Evolutionary conservation across 2,113 vertebrate species (phyloP).

Genomic region (Fulmarus glacialis): DNA sequence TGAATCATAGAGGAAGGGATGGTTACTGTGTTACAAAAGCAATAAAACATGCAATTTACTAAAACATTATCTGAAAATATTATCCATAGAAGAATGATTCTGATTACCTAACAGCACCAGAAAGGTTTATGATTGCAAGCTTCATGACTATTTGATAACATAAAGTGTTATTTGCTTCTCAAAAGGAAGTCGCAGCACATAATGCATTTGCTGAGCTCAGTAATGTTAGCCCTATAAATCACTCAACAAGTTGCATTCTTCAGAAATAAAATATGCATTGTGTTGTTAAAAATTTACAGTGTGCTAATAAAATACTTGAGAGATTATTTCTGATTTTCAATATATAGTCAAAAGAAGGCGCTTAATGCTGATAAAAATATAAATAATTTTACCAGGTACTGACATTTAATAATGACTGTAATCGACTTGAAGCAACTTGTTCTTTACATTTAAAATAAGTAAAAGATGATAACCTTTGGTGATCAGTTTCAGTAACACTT

Average conservation of each 20-base stretch:
- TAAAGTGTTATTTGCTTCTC: conserved; percentile 3
- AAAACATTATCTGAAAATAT: conserved; percentile 22
- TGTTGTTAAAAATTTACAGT: background rate
- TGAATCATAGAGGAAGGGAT: background rate
- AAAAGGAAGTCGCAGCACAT: background rate
- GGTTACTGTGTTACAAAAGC: conserved; percentile 1
- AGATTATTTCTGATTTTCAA: background rate
- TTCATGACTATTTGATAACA: conserved; percentile 39
- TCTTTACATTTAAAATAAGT: background rate
- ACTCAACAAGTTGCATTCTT: background rate
- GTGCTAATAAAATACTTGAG: background rate
- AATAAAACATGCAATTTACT: conserved; percentile 40
- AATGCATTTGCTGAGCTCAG: background rate
- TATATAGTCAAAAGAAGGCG: background rate
- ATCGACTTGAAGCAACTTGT: background rate
- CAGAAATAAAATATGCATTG: background rate
- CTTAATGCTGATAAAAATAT: background rate
- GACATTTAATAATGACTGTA: background rate
- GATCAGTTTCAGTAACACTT: background rate
- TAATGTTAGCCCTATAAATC: conserved; percentile 27
- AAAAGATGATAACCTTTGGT: background rate
- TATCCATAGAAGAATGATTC: conserved; percentile 37
- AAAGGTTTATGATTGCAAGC: conserved; percentile 14
- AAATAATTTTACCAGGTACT: background rate
- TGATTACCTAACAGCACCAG: conserved; percentile 42